A percentile compares a stretch with the other conserved stretches of the same genome.
Evolutionary conservation across 2,797 vertebrate genomes (phyloP).

Genomic region (Schizopygopsis pylzovi): DNA sequence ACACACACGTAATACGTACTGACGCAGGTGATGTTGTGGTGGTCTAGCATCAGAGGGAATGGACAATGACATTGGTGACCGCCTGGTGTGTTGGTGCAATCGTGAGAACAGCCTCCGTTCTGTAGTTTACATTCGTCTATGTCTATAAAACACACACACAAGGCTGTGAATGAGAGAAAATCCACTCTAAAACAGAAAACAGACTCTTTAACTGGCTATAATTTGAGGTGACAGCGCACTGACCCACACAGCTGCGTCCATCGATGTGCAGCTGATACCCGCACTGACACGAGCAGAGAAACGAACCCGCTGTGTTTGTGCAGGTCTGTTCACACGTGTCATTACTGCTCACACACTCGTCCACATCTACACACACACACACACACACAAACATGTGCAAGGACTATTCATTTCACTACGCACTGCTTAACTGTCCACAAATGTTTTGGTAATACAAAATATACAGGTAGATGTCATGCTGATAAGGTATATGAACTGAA

Average conservation of each 20-base stretch:
- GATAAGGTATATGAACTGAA: neutral
- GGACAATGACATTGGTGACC: constrained; percentile 76
- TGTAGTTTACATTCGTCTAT: constrained; percentile 82
- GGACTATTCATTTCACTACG: neutral
- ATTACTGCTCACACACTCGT: constrained; percentile 75
- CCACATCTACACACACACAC: constrained; percentile 71
- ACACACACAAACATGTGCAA: neutral
- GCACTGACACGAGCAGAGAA: constrained; percentile 76
- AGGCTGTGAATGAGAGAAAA: constrained; percentile 26
- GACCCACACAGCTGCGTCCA: constrained; percentile 80
- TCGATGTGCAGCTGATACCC: constrained; percentile 85
- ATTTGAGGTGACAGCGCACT: constrained; percentile 55
- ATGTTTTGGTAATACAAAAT: neutral
- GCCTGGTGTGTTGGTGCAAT: constrained; percentile 77
- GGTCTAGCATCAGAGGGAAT: constrained; percentile 73
- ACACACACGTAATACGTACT: constrained; percentile 68
- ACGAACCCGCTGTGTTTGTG: constrained; percentile 79
- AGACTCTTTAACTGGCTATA: neutral
- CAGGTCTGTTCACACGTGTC: constrained; percentile 78
- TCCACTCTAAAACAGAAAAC: neutral
- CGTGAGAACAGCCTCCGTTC: constrained; percentile 79
- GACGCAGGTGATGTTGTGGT: constrained; percentile 73
- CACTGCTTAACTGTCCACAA: neutral
- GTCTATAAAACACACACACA: constrained; percentile 65
- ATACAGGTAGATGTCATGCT: neutral